phyloP scores from a whole-genome alignment of 2,113 vertebrate species.

The Thamnophis sirtalis region DNA sequence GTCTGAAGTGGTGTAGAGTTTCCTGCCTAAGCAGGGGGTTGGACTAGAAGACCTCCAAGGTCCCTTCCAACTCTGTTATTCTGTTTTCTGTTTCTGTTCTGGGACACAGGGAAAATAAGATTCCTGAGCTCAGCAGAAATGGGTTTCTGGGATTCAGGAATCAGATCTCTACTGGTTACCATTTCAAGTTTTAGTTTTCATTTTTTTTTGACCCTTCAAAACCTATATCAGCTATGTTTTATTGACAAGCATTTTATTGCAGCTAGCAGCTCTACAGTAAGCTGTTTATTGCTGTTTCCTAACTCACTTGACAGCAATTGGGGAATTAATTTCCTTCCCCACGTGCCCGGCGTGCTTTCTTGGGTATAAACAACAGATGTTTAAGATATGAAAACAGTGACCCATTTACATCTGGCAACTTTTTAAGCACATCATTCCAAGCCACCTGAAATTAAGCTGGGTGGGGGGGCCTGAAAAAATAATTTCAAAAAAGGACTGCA shows the following conservation, averaged over 20 bases:
- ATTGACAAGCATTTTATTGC: constrained; percentile 76
- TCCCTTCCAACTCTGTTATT: too few relatives aligned
- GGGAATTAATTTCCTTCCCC: constrained; percentile 82
- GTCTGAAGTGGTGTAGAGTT: too few relatives aligned
- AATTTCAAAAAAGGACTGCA: background rate
- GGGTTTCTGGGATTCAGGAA: constrained; percentile 41
- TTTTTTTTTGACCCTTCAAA: constrained; percentile 55
- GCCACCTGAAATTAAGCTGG: constrained; percentile 39
- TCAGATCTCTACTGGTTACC: constrained; percentile 38
- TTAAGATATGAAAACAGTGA: constrained; percentile 77
- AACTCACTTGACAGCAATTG: constrained; percentile 79
- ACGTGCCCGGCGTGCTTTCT: constrained; percentile 67
- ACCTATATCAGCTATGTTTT: constrained; percentile 67
- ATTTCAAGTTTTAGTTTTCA: constrained; percentile 58
- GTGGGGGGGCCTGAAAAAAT: background rate
- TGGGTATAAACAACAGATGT: constrained; percentile 80
- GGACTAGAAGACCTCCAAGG: too few relatives aligned
- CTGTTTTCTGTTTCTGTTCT: too few relatives aligned
- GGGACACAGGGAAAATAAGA: background rate
- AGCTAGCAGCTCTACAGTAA: constrained; percentile 78
- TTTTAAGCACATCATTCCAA: constrained; percentile 29
- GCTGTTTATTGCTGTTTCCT: constrained; percentile 78
- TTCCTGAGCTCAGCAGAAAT: constrained; percentile 24
- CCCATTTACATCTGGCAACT: constrained; percentile 75
- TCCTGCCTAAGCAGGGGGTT: too few relatives aligned